A percentile compares a stretch with the other conserved stretches of the same genome.
Evolutionary conservation across 2,113 vertebrate genomes (phyloP).

Genomic region (Sciurus niger): DNA sequence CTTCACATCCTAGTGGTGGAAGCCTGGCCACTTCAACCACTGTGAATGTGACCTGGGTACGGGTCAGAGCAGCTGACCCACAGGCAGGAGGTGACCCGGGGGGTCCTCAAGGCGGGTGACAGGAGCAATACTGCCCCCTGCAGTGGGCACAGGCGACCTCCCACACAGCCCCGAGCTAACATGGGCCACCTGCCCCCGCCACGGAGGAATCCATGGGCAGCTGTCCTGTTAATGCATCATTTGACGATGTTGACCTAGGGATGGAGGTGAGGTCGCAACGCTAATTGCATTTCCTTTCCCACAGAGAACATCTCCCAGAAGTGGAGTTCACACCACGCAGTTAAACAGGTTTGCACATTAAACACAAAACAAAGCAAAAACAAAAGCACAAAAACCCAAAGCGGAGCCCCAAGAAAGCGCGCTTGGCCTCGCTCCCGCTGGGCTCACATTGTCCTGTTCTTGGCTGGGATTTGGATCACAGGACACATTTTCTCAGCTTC

Average conservation of each 20-base stretch:
- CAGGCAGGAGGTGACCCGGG: background rate
- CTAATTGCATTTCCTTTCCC: conserved; percentile 54
- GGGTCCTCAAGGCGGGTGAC: background rate
- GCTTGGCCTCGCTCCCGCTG: conserved; percentile 71
- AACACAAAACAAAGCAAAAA: conserved; percentile 8
- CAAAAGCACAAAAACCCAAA: conserved; percentile 58
- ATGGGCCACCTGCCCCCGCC: background rate
- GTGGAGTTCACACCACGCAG: conserved; percentile 71
- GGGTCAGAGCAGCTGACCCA: rapidly evolving
- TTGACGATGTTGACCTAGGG: conserved; percentile 63
- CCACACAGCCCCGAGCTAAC: conserved; percentile 52
- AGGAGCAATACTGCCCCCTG: background rate
- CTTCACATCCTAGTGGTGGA: background rate
- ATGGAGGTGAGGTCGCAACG: background rate
- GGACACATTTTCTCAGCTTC: conserved; percentile 82
- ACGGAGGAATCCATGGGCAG: conserved; percentile 32
- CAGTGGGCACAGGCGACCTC: background rate
- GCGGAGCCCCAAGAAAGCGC: conserved; percentile 79
- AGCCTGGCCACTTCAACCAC: background rate
- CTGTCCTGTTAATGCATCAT: conserved; percentile 17
- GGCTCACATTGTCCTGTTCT: conserved; percentile 62
- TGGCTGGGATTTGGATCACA: conserved; percentile 78
- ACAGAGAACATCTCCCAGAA: conserved; percentile 66
- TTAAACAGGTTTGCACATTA: conserved; percentile 76
- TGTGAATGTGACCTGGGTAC: background rate